Evolutionary conservation across 2,797 vertebrate species (phyloP), one percentile per base, ranked within the genome.

Genomic region (Sarcophilus harrisii): DNA sequence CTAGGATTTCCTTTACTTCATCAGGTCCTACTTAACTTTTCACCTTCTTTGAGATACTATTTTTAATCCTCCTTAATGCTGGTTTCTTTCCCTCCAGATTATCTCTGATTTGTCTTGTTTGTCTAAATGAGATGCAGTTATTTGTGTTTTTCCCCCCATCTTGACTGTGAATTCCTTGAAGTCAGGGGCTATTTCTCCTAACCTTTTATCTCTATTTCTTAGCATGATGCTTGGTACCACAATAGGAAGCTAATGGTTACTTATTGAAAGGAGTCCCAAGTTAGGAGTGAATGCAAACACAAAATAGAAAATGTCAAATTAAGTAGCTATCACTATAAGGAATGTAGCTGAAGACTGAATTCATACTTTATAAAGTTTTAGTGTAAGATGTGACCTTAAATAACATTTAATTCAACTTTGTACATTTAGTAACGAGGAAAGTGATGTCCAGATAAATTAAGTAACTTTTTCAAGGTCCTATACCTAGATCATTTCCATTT

Each of bases 241-340:
- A 87, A 62, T 49, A 93, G 3, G 0, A 29, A 1, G 16, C 87
- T 93, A 57, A 18, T 29, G n/a, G 81, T 95, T 94, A 1, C 5
- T 55, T 55, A 30, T 12, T 94, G 62, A 97, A 94, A 49, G 94
- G 52, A 93, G 30, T 93, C 45, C 27, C 45, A 13, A 10, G 45
- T 87, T 45, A 4, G 1, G 24, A 8, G 9, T 27, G 21, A 87
- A 87, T 87, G 38, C 9, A 93, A 96, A 92, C 92, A 10, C 16
- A 92, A 32, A 18, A 91, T 45, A 96, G 16, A 93, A 45, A 55
- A 49, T 89, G 91, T 81, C 11, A 49, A 9, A 92, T 52, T 93
- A 66, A 93, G 24, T 49, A 12, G 21, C 10, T 81, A 45, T 81
- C 18, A 81, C 2, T 38, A 14, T 8, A 81, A 27, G 1, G 21